Percentiles rank a stretch among this genome's conserved stretches.
phyloP scores from a whole-genome alignment of 2,797 vertebrate genomes.

The Brachymystax lenok region DNA sequence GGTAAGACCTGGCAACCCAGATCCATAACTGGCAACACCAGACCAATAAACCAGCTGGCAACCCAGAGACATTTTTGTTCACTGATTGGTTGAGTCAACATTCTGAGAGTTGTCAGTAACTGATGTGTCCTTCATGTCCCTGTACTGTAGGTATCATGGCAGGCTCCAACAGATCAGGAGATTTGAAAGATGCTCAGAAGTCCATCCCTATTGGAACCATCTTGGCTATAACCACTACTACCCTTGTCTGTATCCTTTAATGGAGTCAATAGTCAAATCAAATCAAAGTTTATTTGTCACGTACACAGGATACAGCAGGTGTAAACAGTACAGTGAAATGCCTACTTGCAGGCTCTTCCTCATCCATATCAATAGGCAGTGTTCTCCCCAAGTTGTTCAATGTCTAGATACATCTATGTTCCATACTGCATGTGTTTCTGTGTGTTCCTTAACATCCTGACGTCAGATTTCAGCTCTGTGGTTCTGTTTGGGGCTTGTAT shows the following conservation, averaged over 20 bases:
- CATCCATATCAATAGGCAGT: background rate
- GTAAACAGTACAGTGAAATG: background rate
- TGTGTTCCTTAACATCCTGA: slow-evolving; percentile 51
- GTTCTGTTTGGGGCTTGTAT: slow-evolving; percentile 95
- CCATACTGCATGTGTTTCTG: background rate
- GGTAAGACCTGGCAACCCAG: slow-evolving; percentile 71
- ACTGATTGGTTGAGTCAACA: background rate
- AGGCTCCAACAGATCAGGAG: slow-evolving; percentile 96
- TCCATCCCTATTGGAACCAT: slow-evolving; percentile 97
- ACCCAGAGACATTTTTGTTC: background rate
- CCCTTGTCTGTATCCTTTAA: slow-evolving; percentile 95
- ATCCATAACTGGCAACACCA: background rate
- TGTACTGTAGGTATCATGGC: slow-evolving; percentile 92
- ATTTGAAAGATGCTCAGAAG: slow-evolving; percentile 94
- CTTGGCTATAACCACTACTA: slow-evolving; percentile 93
- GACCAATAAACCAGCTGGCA: background rate
- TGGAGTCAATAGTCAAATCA: background rate
- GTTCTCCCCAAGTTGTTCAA: background rate
- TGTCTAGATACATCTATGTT: slow-evolving; percentile 7
- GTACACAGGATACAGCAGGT: background rate
- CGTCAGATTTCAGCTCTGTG: slow-evolving; percentile 91
- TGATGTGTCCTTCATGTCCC: slow-evolving; percentile 22
- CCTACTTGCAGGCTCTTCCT: background rate
- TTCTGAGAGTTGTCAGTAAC: background rate
- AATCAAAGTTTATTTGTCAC: no score